A percentile compares a stretch with the other conserved stretches of the same genome.
Evolutionary conservation across 2,888 invertebrate genomes (phyloP).

Genomic region (Spisula solida): DNA sequence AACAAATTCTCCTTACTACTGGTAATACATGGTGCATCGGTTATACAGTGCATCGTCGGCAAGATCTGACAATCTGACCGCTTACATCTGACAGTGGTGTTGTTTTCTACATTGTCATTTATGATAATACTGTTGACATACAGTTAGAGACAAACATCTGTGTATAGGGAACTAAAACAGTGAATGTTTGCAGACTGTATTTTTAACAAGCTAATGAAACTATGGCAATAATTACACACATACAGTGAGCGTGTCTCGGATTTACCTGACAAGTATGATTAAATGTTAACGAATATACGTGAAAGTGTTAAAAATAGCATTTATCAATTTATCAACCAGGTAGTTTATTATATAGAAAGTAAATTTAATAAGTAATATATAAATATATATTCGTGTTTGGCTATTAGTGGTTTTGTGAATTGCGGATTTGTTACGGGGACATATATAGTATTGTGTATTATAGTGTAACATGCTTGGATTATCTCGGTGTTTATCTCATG

Average conservation of each 20-base stretch:
- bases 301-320: too few relatives aligned
- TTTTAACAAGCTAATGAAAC: background rate
- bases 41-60: background rate
- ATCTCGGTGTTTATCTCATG: too few relatives aligned
- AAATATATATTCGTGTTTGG: too few relatives aligned
- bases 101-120: background rate
- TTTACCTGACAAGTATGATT: background rate
- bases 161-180: background rate
- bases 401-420: too few relatives aligned
- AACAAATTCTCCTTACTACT: background rate
- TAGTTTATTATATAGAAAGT: background rate
- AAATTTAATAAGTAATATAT: too few relatives aligned
- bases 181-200: background rate
- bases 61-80: slow-evolving; percentile 2
- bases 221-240: background rate
- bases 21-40: background rate
- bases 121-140: background rate
- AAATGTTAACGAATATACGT: background rate
- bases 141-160: background rate
- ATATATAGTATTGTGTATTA: too few relatives aligned
- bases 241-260: background rate
- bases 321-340: background rate
- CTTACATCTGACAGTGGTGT: background rate
- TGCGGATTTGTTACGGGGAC: too few relatives aligned
- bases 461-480: too few relatives aligned